phyloP scores from a whole-genome alignment of 2,888 invertebrate genomes.

The Hyposoter didymator region DNA sequence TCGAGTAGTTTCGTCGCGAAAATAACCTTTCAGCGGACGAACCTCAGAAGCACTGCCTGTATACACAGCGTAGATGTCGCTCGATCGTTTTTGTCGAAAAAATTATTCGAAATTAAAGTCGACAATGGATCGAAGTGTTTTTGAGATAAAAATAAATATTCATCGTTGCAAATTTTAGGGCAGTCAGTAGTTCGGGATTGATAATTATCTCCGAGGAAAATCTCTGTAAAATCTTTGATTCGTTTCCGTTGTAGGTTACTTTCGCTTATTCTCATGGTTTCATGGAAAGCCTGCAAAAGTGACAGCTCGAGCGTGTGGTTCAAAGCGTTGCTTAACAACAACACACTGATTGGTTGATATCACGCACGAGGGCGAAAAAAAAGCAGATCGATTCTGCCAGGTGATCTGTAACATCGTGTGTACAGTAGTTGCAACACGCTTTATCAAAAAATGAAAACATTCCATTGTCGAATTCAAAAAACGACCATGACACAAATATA shows the following conservation, averaged over 20 bases:
- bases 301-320: neutral
- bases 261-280: neutral
- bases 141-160: neutral
- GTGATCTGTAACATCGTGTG: constrained; percentile 54
- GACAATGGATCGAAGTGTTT: neutral
- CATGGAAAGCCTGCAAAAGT: neutral
- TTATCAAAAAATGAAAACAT: constrained; percentile 3
- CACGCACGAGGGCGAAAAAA: neutral
- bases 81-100: constrained; percentile 5
- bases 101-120: neutral
- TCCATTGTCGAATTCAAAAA: constrained; percentile 15
- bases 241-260: neutral
- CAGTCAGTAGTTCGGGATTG: neutral
- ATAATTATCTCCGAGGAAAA: neutral
- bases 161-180: neutral
- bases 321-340: neutral
- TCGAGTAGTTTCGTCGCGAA: constrained; percentile 52
- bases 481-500: constrained; percentile 28
- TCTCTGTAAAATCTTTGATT: neutral
- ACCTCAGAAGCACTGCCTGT: constrained; percentile 21
- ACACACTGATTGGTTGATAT: constrained; percentile 20
- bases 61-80: neutral
- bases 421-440: constrained; percentile 25
- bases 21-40: constrained; percentile 13
- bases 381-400: constrained; percentile 31